Evolutionary conservation across 2,113 vertebrate species (phyloP), one percentile per base, ranked within the genome.

Genomic region (Notothenia rossii): DNA sequence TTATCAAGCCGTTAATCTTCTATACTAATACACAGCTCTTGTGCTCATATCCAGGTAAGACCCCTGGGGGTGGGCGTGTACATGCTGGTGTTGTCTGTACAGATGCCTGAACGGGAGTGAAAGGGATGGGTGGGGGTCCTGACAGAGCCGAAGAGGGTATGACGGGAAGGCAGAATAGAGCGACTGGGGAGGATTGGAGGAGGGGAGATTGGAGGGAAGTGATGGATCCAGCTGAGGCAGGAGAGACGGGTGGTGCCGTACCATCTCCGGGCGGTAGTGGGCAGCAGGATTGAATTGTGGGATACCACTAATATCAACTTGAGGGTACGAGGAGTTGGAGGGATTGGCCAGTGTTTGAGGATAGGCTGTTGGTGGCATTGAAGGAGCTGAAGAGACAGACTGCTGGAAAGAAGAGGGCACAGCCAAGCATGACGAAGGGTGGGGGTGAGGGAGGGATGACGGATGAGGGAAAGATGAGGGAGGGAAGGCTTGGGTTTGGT

Each of bases 51-150:
- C 94, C 85, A 95, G 73, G 83, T 93, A 95, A 73, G 94, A 60
- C 71, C 91, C 92, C 65, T 95, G 95, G 1, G 86, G 59, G 75
- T 93, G 91, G 59, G 86, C 3, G 51, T 92, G 91, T 15, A 88
- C 77, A 49, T 93, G 94, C 72, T 93, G 94, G 73, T 87, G 92
- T 78, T 93, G 93, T 60, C 94, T 91, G 73, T 94, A 95, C 55
- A 95, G 88, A 72, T 94, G 94, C 81, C 93, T 90, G 80, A 95
- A 90, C 2, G 94, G 94, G 82, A 95, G 89, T 56, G 92, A 71
- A n/a, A 94, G 89, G 51, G 95, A 91, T 0, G 94, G 56, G 63
- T 93, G 91, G 55, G 95, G 93, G 59, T 95, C 94, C 87, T 94
- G 93, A 60, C 87, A 90, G 3, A 96, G 87, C 18, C 88, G 85